Base-by-base conservation (phyloP, 2,113 vertebrate genomes). In the Odontesthes bonariensis region DNA sequence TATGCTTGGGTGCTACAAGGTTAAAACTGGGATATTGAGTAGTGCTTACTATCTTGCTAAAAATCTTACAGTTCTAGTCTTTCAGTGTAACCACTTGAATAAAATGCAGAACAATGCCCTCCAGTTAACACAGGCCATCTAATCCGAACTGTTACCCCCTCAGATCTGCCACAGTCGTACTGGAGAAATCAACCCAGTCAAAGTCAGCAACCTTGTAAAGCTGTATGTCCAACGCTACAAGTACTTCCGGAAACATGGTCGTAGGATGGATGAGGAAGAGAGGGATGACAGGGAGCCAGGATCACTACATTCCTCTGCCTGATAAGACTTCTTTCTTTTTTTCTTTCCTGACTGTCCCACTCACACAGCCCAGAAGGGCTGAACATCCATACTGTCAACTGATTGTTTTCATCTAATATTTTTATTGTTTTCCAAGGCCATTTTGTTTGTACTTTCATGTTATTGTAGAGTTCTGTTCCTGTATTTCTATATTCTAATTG, bases 121-220 rank as follows among this genome's bases (percentile, higher is more conserved):
- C 20, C 1, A 33, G 19, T 27, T 54, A 9, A 47, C 63, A 13
- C 35, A 4, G 2, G 2, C 8, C 16, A 1, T 58, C 17, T 13
- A 35, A 79, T 44, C 19, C 51, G 11, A 40, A 59, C 22, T 81
- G 16, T 61, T 22, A 8, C 49, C 53, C 2, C 72, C 35, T 69
- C 88, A 98, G 97, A 98, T 98, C 83, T 98, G 96, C 89, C 97
- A 98, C 92, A 98, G 97, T 90, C 95, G 96, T 51, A 98, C 96
- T 0, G 97, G 97, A 23, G 97, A 98, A 89, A 98, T 98, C 89
- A 98, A 97, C 87, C 97, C 97, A 0, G 96, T 98, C 44, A 98
- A 97, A 90, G 97, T 98, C 82, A 96, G 95, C 91, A 97, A 96
- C 94, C 88, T 98, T 32, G 95, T 98, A 2, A 96, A 96, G 75